A percentile compares a stretch with the other conserved stretches of the same genome.
Evolutionary conservation across 2,888 invertebrate genomes (phyloP).

Genomic region (Troglohyphantes excavatus): DNA sequence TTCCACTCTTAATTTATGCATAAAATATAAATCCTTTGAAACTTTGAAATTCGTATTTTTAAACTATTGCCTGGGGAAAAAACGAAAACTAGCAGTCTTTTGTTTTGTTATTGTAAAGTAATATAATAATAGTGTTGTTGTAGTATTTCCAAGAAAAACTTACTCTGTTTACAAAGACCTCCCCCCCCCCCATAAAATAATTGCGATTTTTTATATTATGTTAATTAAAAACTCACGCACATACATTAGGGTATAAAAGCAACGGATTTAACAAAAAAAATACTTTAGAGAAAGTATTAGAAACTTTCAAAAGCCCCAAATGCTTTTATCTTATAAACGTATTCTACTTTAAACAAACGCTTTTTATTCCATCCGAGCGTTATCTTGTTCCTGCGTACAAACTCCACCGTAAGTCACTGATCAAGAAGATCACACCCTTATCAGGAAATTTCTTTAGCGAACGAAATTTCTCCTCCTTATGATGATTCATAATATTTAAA

Average conservation of each 20-base stretch:
- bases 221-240: not conserved
- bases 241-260: no score
- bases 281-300: not conserved
- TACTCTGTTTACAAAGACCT: no score
- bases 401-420: not conserved
- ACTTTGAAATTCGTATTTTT: no score
- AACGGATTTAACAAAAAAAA: not conserved
- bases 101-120: no score
- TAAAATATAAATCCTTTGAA: no score
- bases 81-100: no score
- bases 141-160: no score
- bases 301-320: not conserved
- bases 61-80: no score
- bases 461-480: slow-evolving; percentile 24
- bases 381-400: not conserved
- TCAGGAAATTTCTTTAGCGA: slow-evolving; percentile 55
- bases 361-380: not conserved
- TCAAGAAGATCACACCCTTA: slow-evolving; percentile 33
- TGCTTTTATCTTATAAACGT: slow-evolving; percentile 3
- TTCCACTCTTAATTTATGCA: no score
- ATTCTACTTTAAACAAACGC: not conserved
- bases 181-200: not conserved
- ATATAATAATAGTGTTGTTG: no score
- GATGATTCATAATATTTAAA: slow-evolving; percentile 70
- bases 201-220: not conserved